A percentile compares a stretch with the other conserved stretches of the same genome.
phyloP scores from a whole-genome alignment of 2,888 invertebrate species.

The Drosophila austrosaltans region DNA sequence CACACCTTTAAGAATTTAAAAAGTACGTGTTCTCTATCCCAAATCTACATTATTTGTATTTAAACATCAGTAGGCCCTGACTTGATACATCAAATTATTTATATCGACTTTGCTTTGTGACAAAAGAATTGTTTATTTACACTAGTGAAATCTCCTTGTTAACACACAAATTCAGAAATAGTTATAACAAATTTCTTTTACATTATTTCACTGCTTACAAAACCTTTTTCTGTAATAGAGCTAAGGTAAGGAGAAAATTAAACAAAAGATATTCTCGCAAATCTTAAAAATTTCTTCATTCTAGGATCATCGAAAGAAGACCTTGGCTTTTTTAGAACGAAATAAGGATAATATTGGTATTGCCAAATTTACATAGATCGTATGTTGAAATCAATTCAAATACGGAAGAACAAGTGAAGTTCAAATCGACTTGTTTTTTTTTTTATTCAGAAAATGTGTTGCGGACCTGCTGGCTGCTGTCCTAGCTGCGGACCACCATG shows the following conservation, averaged over 20 bases:
- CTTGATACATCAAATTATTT: not conserved
- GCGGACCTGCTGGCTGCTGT: conserved; percentile 36
- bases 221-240: conserved; percentile 15
- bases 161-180: conserved; percentile 3
- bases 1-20: too few relatives aligned
- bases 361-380: not conserved
- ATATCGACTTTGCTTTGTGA: not conserved
- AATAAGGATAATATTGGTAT: conserved; percentile 9
- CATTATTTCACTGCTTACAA: not conserved
- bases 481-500: conserved; percentile 54
- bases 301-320: not conserved
- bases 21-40: too few relatives aligned
- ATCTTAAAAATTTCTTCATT: not conserved
- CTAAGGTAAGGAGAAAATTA: not conserved
- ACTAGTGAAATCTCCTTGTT: not conserved
- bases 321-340: conserved; percentile 15
- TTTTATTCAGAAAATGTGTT: conserved; percentile 48
- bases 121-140: not conserved
- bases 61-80: not conserved
- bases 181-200: not conserved
- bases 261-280: not conserved
- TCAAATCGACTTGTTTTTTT: not conserved
- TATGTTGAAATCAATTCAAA: not conserved
- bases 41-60: too few relatives aligned
- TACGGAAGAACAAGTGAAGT: not conserved